Evolutionary conservation across 2,797 vertebrate species (phyloP).

Genomic region (Brachyalestes nurse): DNA sequence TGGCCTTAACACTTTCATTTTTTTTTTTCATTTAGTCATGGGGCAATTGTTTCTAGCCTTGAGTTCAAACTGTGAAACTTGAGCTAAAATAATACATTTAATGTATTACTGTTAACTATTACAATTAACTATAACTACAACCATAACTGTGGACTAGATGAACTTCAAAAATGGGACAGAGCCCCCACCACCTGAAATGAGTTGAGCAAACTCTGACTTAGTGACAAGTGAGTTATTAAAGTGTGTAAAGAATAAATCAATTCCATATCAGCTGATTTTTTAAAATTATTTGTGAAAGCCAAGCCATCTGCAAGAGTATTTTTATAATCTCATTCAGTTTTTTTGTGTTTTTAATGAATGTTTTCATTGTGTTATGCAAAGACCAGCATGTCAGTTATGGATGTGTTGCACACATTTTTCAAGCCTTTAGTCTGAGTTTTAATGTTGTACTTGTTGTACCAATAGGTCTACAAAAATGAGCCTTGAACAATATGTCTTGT

Average conservation of each 20-base stretch:
- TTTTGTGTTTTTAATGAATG: background rate
- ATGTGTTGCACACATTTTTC: background rate
- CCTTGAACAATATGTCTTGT: background rate
- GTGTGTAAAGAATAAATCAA: background rate
- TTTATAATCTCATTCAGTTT: background rate
- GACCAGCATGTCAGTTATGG: background rate
- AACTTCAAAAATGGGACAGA: background rate
- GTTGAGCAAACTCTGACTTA: background rate
- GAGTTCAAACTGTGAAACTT: background rate
- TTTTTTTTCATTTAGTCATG: background rate
- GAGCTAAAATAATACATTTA: background rate
- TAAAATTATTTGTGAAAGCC: background rate
- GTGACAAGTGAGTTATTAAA: background rate
- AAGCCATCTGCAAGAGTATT: background rate
- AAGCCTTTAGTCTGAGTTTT: background rate
- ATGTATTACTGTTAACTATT: background rate
- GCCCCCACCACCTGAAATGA: background rate
- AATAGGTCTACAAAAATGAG: background rate
- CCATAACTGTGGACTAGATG: background rate
- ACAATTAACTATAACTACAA: background rate
- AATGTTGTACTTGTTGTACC: slow-evolving; percentile 6
- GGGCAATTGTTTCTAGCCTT: background rate
- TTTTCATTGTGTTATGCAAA: background rate
- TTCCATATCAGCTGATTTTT: background rate
- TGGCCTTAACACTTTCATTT: background rate